phyloP scores from a whole-genome alignment of 2,888 invertebrate species.

The Strigamia transsilvanica region DNA sequence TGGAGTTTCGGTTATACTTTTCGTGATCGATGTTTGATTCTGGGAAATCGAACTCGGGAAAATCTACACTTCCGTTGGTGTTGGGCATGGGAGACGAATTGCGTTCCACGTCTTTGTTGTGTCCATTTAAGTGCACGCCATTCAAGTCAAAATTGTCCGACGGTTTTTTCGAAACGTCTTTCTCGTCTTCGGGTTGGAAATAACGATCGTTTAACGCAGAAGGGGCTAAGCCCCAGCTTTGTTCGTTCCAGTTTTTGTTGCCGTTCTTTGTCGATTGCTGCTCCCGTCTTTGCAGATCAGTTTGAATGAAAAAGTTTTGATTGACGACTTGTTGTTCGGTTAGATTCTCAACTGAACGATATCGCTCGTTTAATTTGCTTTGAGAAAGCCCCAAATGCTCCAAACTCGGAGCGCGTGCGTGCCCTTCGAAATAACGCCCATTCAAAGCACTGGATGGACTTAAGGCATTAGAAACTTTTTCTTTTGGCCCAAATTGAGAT shows the following conservation, averaged over 20 bases:
- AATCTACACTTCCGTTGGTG: constrained; percentile 58
- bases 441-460: constrained; percentile 71
- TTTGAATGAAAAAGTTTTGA: constrained; percentile 51
- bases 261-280: not conserved
- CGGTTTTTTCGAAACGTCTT: constrained; percentile 24
- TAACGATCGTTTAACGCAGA: constrained; percentile 89
- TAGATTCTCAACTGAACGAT: constrained; percentile 79
- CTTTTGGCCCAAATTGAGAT: not conserved
- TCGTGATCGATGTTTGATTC: constrained; percentile 52
- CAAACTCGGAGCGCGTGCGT: constrained; percentile 31
- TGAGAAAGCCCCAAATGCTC: constrained; percentile 80
- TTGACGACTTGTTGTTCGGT: constrained; percentile 55
- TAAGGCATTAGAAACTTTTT: not conserved
- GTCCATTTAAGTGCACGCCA: constrained; percentile 53
- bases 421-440: constrained; percentile 81
- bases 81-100: constrained; percentile 55
- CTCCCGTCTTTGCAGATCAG: constrained; percentile 43
- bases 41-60: constrained; percentile 58
- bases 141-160: constrained; percentile 38
- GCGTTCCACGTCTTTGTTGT: constrained; percentile 51
- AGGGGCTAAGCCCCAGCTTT: constrained; percentile 53
- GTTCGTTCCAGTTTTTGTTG: constrained; percentile 20
- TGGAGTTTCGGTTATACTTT: constrained; percentile 54
- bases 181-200: constrained; percentile 66
- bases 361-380: constrained; percentile 85